Percentiles rank a stretch among this genome's conserved stretches.
These are phyloP conservation scores for Dasysyrphus tricinctus DNA, from an alignment of 2,888 invertebrate species.

Conservation along the genomic window DNA sequence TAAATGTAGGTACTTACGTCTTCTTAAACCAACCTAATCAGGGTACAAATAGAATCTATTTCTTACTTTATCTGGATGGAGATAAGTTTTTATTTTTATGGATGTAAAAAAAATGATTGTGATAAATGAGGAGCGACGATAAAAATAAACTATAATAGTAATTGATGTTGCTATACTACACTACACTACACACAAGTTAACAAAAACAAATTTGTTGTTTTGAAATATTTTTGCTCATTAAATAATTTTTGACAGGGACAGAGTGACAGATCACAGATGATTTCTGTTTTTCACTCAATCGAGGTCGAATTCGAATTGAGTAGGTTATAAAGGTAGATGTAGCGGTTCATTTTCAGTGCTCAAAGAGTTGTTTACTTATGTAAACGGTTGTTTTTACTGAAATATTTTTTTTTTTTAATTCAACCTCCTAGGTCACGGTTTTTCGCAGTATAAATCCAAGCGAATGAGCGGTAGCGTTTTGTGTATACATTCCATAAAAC, in stretches of 20 bases:
- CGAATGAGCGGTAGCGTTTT: no score
- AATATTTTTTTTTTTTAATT: no score
- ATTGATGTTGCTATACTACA: background rate
- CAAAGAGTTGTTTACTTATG: no score
- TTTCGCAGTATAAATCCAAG: no score
- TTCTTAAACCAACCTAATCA: background rate
- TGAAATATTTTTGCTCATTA: background rate
- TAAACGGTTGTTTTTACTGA: no score
- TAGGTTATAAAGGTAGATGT: no score
- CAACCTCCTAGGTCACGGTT: no score
- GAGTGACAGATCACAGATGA: background rate
- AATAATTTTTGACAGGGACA: conserved; percentile 5
- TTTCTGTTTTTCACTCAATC: background rate
- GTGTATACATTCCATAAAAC: no score
- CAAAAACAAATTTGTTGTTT: background rate
- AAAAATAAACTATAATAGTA: conserved; percentile 4
- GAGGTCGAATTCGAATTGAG: no score
- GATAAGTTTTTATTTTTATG: background rate
- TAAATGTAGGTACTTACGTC: background rate
- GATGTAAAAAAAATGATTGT: background rate
- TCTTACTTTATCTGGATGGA: conserved; percentile 9
- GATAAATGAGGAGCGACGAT: background rate
- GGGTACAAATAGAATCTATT: background rate
- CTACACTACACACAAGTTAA: background rate
- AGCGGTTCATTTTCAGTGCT: no score